Base-by-base conservation (phyloP, 2,113 vertebrate genomes). In the Tautogolabrus adspersus region DNA sequence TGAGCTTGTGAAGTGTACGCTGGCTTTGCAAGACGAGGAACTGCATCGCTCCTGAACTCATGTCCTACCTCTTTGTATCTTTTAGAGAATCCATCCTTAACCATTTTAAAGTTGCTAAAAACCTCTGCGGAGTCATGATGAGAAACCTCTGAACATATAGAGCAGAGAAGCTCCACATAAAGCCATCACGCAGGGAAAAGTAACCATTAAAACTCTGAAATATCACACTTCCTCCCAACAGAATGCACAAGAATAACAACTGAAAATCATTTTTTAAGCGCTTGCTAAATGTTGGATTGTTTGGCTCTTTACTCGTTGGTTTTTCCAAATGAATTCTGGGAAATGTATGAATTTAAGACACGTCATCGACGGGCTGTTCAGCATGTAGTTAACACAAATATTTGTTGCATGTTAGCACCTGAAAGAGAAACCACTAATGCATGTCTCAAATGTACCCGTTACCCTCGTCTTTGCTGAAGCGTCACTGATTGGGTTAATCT, bases 361-460 rank as follows among this genome's bases (percentile, higher is more conserved):
- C 26, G 26, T 26, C 26, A 26, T 2, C 0, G 30, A 34, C 6
- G 4, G 8, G 40, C 40, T 42, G 40, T 6, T 19, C 16, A 49
- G 47, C 47, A 19, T 49, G 47, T 19, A 18, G 5, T 58, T 21
- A 5, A 23, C 62, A 64, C 13, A 69, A 42, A 46, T 49, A 68
- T 70, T 34, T 46, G 23, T 55, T 21, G 49, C 47, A 47, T 19
- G 26, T 34, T 34, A 76, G 77, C 77, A 62, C 44, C 89, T 85
- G 75, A 74, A 82, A 82, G 70, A 87, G 86, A 86, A n/a, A 68
- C 71, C 67, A 37, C 70, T 72, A 47, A 10, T 16, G 7, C 40
- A 3, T 0, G 51, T 30, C 57, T 6, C 44, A 55, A 68, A 67
- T 0, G 12, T 23, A 49, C 52, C 26, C 26, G 57, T 72, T 63